Evolutionary conservation across 2,797 vertebrate species (phyloP).

Genomic region (Brachyrhaphis roseni): DNA sequence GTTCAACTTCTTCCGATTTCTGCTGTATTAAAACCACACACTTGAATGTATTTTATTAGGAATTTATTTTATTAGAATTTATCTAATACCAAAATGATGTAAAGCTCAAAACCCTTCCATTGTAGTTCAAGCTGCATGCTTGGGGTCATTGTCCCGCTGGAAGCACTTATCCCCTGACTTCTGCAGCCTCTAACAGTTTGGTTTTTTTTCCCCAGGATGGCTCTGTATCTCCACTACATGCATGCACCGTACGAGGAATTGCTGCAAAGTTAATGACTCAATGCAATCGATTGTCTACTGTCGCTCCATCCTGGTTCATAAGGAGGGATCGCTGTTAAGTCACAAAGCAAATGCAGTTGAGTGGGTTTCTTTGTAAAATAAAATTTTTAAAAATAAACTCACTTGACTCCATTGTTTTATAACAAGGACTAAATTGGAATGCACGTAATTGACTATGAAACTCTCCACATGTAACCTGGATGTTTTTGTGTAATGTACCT

Average conservation of each 20-base stretch:
- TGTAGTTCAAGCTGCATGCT: neutral
- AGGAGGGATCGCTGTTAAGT: neutral
- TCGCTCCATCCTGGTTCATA: neutral
- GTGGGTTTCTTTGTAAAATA: neutral
- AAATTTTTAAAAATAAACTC: neutral
- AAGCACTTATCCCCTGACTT: neutral
- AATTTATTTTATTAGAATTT: conserved; percentile 20
- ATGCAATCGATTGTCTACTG: neutral
- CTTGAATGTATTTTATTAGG: neutral
- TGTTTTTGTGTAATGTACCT: neutral
- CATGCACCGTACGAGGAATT: neutral
- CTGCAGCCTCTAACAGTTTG: neutral
- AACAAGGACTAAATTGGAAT: neutral
- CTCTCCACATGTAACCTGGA: neutral
- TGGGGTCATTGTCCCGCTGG: neutral
- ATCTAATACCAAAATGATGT: conserved; percentile 28
- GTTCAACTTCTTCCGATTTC: neutral
- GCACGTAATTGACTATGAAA: neutral
- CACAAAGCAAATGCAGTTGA: neutral
- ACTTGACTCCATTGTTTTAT: neutral
- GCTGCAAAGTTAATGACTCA: neutral
- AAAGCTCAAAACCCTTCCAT: too few species aligned
- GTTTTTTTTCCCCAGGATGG: neutral
- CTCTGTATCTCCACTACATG: neutral
- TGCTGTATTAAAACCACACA: neutral